Evolutionary conservation across 2,888 invertebrate species (phyloP).

Genomic region (Epistrophe grossulariae): DNA sequence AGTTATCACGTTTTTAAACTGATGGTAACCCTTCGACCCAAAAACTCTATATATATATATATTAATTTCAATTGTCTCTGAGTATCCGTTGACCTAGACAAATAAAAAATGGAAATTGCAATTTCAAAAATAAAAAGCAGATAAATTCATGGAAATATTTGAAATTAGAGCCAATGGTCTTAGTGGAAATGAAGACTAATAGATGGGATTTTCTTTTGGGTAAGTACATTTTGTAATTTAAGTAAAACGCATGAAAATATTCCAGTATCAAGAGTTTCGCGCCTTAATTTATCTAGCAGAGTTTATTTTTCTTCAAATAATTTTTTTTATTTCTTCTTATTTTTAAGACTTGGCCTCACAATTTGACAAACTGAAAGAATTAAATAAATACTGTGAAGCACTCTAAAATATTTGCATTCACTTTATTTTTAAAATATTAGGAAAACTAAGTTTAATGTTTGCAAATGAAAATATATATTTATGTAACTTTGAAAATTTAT

Average conservation of each 20-base stretch:
- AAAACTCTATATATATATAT: background rate
- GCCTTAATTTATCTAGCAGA: conserved; percentile 12
- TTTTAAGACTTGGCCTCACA: too few relatives aligned
- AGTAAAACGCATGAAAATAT: conserved; percentile 41
- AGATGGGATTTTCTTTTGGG: conserved; percentile 6
- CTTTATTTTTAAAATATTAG: too few relatives aligned
- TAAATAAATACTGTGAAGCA: too few relatives aligned
- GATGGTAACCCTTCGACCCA: background rate
- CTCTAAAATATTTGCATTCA: too few relatives aligned
- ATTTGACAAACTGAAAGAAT: too few relatives aligned
- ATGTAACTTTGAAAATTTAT: too few relatives aligned
- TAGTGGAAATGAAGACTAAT: conserved; percentile 56
- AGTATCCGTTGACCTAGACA: background rate
- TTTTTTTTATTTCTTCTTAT: too few relatives aligned
- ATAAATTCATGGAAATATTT: conserved; percentile 5
- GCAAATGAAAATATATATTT: too few relatives aligned
- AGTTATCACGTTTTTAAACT: background rate
- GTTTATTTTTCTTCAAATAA: background rate
- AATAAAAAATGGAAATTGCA: background rate
- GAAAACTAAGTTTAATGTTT: too few relatives aligned
- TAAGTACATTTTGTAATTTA: conserved; percentile 43
- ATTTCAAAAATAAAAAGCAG: background rate
- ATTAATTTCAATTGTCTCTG: background rate
- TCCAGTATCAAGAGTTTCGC: conserved; percentile 6
- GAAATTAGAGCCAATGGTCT: conserved; percentile 15